A percentile compares a stretch with the other conserved stretches of the same genome.
phyloP scores from a whole-genome alignment of 1,140 invertebrate species.

The Scaptodrosophila lebanonensis region DNA sequence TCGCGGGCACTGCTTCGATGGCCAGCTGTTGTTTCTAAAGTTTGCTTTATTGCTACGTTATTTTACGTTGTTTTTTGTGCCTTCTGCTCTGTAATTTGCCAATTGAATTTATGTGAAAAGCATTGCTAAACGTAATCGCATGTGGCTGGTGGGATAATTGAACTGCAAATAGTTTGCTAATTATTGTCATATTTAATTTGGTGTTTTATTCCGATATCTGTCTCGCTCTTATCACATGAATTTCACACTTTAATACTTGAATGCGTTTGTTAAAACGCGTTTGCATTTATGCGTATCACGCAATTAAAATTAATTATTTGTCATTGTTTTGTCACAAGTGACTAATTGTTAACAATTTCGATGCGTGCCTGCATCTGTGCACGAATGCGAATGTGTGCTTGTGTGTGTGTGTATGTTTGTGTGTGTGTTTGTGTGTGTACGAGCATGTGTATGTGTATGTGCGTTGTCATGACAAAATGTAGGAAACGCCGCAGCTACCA shows the following conservation, averaged over 20 bases:
- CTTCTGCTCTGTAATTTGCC: conserved; percentile 17
- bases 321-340: conserved; percentile 53
- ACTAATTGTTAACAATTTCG: conserved; percentile 68
- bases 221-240: too few species aligned
- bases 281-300: conserved; percentile 33
- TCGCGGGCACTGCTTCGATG: too few species aligned
- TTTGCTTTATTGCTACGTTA: conserved; percentile 19
- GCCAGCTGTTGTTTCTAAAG: too few species aligned
- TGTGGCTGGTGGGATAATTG: too few species aligned
- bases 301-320: conserved; percentile 58
- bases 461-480: conserved; percentile 31
- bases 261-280: conserved; percentile 21
- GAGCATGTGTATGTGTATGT: too few species aligned
- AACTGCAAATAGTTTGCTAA: too few species aligned
- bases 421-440: too few species aligned
- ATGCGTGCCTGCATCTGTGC: too few species aligned
- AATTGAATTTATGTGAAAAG: conserved; percentile 24
- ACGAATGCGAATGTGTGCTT: too few species aligned
- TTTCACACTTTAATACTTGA: neutral
- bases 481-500: neutral
- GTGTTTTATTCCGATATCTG: too few species aligned
- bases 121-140: too few species aligned
- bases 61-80: conserved; percentile 11
- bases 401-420: too few species aligned
- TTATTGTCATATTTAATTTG: conserved; percentile 29